Conservation (phyloP, 2,113 vertebrate genomes). For the Emydocephalus ijimae region DNA sequence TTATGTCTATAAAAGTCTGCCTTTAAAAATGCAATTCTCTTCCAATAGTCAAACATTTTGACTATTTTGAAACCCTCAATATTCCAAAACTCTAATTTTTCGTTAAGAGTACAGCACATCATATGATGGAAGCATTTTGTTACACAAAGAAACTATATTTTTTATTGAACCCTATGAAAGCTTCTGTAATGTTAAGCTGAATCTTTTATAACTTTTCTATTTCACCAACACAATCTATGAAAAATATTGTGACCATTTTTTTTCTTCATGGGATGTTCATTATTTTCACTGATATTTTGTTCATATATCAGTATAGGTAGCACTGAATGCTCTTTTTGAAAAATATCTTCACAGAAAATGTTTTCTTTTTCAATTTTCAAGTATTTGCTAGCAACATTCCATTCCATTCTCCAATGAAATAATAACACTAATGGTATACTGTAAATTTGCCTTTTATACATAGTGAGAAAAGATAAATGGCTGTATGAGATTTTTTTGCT, state of each 20-base stretch:
- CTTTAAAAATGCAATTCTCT: neutral
- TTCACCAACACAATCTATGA: neutral
- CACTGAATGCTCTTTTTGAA: neutral
- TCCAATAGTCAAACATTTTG: neutral
- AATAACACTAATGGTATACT: neutral
- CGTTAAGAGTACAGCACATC: neutral
- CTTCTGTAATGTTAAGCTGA: neutral
- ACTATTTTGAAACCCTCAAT: neutral
- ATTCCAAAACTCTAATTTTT: neutral
- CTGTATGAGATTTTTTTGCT: neutral
- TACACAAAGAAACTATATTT: neutral
- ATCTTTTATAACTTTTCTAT: neutral
- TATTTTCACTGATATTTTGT: neutral
- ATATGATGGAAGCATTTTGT: neutral
- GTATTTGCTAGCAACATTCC: neutral
- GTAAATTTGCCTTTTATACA: neutral
- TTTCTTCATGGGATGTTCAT: neutral
- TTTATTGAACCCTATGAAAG: neutral
- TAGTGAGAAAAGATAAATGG: conserved; percentile 14
- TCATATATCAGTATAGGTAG: neutral
- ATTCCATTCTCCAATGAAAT: neutral
- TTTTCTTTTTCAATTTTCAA: neutral
- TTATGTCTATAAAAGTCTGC: neutral
- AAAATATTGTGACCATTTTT: neutral
- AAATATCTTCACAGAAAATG: neutral